These are phyloP conservation scores for Opisthocomus hoazin DNA, from an alignment of 2,113 vertebrate species.

Conservation along the genomic window DNA sequence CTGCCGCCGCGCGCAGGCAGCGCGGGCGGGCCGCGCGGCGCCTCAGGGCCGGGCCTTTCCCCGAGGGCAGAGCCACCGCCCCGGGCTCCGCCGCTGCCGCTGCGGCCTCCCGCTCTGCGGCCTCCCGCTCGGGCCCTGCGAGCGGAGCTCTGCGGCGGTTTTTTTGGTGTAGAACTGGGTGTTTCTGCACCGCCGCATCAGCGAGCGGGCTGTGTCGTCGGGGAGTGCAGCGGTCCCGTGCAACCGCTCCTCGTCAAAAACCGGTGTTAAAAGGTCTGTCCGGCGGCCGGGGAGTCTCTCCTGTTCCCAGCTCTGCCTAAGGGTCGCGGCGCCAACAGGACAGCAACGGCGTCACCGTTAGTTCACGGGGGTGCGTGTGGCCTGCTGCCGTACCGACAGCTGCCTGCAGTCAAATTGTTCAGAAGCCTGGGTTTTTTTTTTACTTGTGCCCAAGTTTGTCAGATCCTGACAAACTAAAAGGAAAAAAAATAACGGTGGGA, in stretches of 20 bases:
- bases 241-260: not conserved
- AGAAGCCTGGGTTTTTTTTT: not conserved
- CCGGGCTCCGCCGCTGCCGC: no score
- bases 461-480: not conserved
- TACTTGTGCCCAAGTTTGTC: not conserved
- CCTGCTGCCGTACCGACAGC: not conserved
- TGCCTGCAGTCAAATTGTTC: not conserved
- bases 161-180: fast-evolving
- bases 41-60: no score
- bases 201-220: fast-evolving
- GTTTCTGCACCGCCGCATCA: fast-evolving
- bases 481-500: not conserved
- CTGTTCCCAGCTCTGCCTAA: not conserved
- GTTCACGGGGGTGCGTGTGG: fast-evolving
- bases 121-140: no score
- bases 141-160: no score
- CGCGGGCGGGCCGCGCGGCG: no score
- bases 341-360: fast-evolving
- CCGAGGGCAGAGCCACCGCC: no score
- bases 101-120: no score
- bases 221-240: fast-evolving
- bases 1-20: not conserved
- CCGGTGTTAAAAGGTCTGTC: no score
- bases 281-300: fast-evolving
- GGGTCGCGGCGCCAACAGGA: not conserved